phyloP scores from a whole-genome alignment of 2,113 vertebrate genomes.

The Gadus macrocephalus region DNA sequence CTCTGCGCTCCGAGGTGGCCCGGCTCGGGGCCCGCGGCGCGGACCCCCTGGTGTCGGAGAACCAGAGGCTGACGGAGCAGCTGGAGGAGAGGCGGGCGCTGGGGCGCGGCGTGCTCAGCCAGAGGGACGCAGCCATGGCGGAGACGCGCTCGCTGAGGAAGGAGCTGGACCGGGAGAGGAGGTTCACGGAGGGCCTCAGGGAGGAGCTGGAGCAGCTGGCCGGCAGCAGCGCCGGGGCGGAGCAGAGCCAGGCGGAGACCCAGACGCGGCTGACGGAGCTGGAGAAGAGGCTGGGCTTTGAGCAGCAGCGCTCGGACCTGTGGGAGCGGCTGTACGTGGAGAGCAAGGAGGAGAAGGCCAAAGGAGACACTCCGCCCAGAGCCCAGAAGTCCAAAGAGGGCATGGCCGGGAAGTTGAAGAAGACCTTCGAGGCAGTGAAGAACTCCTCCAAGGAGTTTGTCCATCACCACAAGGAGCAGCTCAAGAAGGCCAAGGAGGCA shows the following conservation, averaged over 20 bases:
- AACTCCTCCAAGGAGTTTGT: slow-evolving; percentile 98
- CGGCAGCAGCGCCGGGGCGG: slow-evolving; percentile 39
- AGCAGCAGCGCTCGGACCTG: slow-evolving; percentile 93
- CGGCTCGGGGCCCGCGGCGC: slow-evolving; percentile 77
- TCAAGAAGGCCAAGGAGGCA: slow-evolving; percentile 94
- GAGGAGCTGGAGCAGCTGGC: slow-evolving; percentile 75
- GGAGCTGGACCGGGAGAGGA: slow-evolving; percentile 81
- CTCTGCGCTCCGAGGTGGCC: slow-evolving; percentile 77
- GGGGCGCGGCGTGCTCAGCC: slow-evolving; percentile 69
- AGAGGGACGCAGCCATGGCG: slow-evolving; percentile 76
- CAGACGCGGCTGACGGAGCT: slow-evolving; percentile 77
- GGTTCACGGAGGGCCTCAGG: slow-evolving; percentile 71
- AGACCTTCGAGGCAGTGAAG: slow-evolving; percentile 94
- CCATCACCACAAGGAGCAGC: slow-evolving; percentile 96
- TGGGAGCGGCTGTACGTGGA: slow-evolving; percentile 95
- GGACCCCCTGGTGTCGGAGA: slow-evolving; percentile 77
- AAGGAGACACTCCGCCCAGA: slow-evolving; percentile 71
- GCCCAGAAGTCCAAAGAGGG: slow-evolving; percentile 78
- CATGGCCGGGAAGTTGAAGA: slow-evolving; percentile 84
- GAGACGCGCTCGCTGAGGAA: slow-evolving; percentile 79
- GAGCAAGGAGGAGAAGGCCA: slow-evolving; percentile 76
- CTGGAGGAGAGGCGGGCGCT: slow-evolving; percentile 82
- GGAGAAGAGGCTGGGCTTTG: slow-evolving; percentile 86
- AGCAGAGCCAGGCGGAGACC: slow-evolving; percentile 57
- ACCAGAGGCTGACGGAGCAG: slow-evolving; percentile 80